Percentiles rank a stretch among this genome's conserved stretches.
These are phyloP conservation scores for Notarius quadriscutis DNA, from an alignment of 2,113 vertebrate genomes.

Conservation along the genomic window DNA sequence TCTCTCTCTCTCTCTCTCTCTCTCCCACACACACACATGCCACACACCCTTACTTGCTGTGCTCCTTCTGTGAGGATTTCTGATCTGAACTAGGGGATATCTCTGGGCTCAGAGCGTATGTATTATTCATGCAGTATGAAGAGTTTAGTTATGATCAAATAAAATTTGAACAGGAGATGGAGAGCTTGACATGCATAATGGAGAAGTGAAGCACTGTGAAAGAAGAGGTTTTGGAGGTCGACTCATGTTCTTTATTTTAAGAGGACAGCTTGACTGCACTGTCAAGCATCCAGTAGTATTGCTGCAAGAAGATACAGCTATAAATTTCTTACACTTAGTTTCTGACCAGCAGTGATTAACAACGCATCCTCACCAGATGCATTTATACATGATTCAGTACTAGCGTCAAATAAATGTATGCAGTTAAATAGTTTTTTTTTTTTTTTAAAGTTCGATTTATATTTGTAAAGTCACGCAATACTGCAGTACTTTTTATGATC, in stretches of 20 bases:
- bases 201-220: slow-evolving; percentile 7
- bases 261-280: neutral
- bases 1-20: neutral
- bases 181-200: neutral
- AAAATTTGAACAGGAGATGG: neutral
- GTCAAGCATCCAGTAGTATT: neutral
- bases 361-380: slow-evolving; percentile 19
- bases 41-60: slow-evolving; percentile 1
- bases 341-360: slow-evolving; percentile 11
- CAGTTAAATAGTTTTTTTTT: neutral
- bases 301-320: neutral
- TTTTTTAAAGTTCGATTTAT: neutral
- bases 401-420: slow-evolving; percentile 6
- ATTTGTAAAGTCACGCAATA: neutral
- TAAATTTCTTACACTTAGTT: neutral
- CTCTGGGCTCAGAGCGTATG: slow-evolving; percentile 10
- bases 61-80: slow-evolving; percentile 20
- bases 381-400: neutral
- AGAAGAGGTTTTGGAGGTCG: neutral
- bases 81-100: slow-evolving; percentile 18
- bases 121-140: neutral
- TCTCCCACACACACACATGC: neutral
- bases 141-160: slow-evolving; percentile 15
- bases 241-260: neutral
- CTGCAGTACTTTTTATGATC: neutral